phyloP scores from a whole-genome alignment of 1,140 invertebrate species.

The Steinernema feltiae region DNA sequence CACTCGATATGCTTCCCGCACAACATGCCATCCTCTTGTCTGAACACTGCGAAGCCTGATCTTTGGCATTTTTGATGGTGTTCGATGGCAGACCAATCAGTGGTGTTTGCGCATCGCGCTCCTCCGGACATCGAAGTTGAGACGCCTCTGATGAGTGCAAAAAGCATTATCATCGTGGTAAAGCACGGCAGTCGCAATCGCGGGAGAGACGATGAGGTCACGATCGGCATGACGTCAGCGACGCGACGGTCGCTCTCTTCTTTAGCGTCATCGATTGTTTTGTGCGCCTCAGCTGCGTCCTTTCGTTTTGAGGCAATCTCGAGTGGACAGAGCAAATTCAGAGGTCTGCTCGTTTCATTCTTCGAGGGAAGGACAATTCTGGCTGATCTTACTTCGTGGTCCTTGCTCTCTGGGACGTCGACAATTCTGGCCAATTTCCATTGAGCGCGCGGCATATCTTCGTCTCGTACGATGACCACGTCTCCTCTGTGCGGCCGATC shows the following conservation, averaged over 20 bases:
- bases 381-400: neutral
- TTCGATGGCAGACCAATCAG: too few species aligned
- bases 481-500: neutral
- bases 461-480: neutral
- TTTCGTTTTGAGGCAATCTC: too few species aligned
- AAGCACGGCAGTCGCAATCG: neutral
- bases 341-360: neutral
- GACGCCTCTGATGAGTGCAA: neutral
- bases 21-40: neutral
- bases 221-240: neutral
- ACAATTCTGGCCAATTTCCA: neutral
- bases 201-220: neutral
- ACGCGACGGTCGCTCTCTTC: neutral
- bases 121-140: neutral
- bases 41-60: neutral
- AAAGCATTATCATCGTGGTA: neutral
- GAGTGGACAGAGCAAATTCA: too few species aligned
- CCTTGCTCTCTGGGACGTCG: neutral
- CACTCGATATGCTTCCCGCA: neutral
- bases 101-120: neutral
- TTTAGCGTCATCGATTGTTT: neutral
- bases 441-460: neutral
- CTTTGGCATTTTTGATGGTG: neutral
- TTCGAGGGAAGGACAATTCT: neutral
- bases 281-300: neutral